These are phyloP conservation scores for Euura saliciscinereae DNA, from an alignment of 1,140 invertebrate genomes.

Conservation along the genomic window DNA sequence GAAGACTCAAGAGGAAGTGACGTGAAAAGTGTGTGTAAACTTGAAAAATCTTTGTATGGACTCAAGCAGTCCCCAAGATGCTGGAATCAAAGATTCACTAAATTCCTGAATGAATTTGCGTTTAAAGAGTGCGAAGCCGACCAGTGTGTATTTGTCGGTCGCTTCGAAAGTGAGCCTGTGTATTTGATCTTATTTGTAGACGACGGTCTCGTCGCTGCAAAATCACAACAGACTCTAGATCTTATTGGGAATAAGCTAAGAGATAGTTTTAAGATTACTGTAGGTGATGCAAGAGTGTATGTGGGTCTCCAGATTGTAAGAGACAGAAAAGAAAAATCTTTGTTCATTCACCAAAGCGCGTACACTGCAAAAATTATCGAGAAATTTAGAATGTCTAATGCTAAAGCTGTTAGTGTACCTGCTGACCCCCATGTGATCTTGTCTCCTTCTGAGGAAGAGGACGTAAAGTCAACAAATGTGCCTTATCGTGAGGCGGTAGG, in stretches of 20 bases:
- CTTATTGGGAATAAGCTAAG: background rate
- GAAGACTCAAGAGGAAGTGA: background rate
- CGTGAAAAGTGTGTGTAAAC: background rate
- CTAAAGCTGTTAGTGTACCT: conserved; percentile 15
- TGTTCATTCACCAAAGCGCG: conserved; percentile 12
- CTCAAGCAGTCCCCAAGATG: conserved; percentile 16
- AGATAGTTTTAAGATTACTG: background rate
- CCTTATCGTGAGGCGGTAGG: conserved; percentile 36
- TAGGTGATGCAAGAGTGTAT: background rate
- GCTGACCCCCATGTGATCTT: background rate
- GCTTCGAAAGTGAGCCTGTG: conserved; percentile 25
- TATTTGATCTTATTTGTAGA: conserved; percentile 38
- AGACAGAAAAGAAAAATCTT: conserved; percentile 8
- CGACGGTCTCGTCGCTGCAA: conserved; percentile 31
- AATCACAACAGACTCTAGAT: background rate
- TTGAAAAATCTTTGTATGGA: background rate
- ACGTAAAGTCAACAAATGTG: conserved; percentile 12
- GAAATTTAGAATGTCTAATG: conserved; percentile 9
- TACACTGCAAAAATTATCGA: conserved; percentile 6
- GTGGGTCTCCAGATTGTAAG: background rate
- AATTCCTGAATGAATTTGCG: conserved; percentile 30
- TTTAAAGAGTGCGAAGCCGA: conserved; percentile 33
- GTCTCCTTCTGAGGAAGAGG: background rate
- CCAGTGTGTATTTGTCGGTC: conserved; percentile 34
- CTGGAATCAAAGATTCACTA: conserved; percentile 38